A percentile compares a stretch with the other conserved stretches of the same genome.
phyloP scores from a whole-genome alignment of 2,888 invertebrate species.

The Nymphalis urticae region DNA sequence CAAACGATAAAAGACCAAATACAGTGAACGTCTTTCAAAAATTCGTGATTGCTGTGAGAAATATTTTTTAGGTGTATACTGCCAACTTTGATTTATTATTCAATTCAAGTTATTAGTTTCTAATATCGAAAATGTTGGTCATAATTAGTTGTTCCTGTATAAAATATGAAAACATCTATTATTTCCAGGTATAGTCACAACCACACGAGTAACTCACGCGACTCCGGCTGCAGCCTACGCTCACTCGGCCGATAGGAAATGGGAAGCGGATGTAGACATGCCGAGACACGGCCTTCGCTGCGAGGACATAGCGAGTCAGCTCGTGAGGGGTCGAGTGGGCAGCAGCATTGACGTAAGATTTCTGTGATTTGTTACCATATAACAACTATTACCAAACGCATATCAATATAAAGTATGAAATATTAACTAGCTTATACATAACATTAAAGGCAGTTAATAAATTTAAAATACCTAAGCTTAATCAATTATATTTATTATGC shows the following conservation, averaged over 20 bases:
- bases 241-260: conserved; percentile 85
- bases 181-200: conserved; percentile 85
- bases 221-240: conserved; percentile 89
- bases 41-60: too few species aligned
- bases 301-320: conserved; percentile 87
- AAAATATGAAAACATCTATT: background rate
- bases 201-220: conserved; percentile 90
- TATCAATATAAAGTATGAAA: too few species aligned
- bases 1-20: too few species aligned
- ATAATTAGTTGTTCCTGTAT: background rate
- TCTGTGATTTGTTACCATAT: background rate
- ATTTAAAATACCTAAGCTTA: too few species aligned
- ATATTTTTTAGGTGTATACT: too few species aligned
- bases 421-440: too few species aligned
- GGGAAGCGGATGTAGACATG: conserved; percentile 86
- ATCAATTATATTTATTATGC: too few species aligned
- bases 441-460: background rate
- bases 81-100: too few species aligned
- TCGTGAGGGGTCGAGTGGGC: conserved; percentile 85
- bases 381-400: background rate
- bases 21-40: too few species aligned
- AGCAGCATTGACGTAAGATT: conserved; percentile 84
- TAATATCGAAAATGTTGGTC: too few species aligned
- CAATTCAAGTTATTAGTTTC: too few species aligned
- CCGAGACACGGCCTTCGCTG: conserved; percentile 79